Evolutionary conservation across 92 coral and sea anemone genomes (phyloP), one percentile per base, ranked within the genome.

Genomic region (Parazoanthus atlanticus): DNA sequence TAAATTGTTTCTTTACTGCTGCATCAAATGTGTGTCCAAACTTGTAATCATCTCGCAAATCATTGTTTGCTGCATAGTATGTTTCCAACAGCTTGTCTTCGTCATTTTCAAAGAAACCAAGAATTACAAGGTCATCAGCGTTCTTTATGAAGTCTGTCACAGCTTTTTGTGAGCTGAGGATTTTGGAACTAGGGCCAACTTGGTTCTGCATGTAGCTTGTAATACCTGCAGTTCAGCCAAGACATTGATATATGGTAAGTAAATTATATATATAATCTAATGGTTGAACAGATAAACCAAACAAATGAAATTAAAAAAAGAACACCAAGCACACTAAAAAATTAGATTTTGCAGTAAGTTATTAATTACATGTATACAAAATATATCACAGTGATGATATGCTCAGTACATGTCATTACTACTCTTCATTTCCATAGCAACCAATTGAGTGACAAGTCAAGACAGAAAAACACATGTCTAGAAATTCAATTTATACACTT

Each of bases 151-250:
- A 94, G 89, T 97, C 97, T 77, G 86, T 90, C 73, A 97, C 93
- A 30, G 96, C 98, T 88, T 93, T 97, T 66, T 91, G 91, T 16
- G 98, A 92, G 31, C 91, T 81, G 79, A 94, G 86, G 25, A 92
- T 91, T 87, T 95, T 97, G 38, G 99, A 97, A 70, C 99, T 97
- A 28, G 98, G 97, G 0, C 99, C 99, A 79, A 95, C 96, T 90
- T 97, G 99, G 52, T 89, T 88, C 40, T 86, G 91, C 99, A 97
- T 97, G 94, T 95, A 97, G 74, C 89, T 85, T 71, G 91, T 76
- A 83, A 97, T 94, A 54, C 94, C 99, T 97, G 56, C 15, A 76
- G 73, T 52, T 1, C 16, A 23, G 69, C 58, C 58, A 52, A 52
- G 21, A 52, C 19, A 52, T 52, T 2, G 19, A 52, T 52, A 52